Base-by-base conservation (phyloP, 1,140 invertebrate genomes). In the Hyles vespertilio region DNA sequence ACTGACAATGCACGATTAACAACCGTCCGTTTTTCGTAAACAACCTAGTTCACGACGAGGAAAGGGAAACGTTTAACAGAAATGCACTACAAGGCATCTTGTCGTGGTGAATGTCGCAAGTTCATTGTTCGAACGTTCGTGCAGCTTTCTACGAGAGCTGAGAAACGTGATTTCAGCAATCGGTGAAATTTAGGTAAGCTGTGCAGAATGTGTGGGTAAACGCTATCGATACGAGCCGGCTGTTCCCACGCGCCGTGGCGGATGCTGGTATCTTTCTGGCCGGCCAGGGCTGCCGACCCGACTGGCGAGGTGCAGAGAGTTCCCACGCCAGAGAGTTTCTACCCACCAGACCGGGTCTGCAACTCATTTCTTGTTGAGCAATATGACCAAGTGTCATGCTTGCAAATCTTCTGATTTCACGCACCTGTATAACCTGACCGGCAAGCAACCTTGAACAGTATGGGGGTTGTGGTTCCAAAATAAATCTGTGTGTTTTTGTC, bases 221-320 rank as follows among this genome's bases (percentile, higher is more conserved):
- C 5, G 36, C 8, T 40, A 22, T 22, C 22, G 22, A 22, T 22
- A 22, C 22, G 22, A 22, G 22, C 22, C 22, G 22, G 22, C 22
- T 22, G 61, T 63, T 63, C 61, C 56, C 56, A 63, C 61, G 61
- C 61, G 22, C 1, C 22, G 56, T 44, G 51, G n/a, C 51, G 51
- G 51, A 43, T 43, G 51, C 32, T 53, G 5, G 51, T 53, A 53
- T 53, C 51, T 53, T n/a, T 44, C 51, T 43, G 6, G 12, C 40
- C 6, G 36, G 12, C 9, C 34, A 53, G 51, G 40, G 51, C 51
- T 34, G 51, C 11, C 40, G 12, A 8, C 33, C 11, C 4, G 6
- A 44, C 7, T 53, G 43, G 7, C 40, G 51, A 12, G 34, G 10
- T 53, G 50, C 50, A 51, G 32, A 11, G 32, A 10, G 12, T 53